phyloP scores from a whole-genome alignment of 2,888 invertebrate species.

The Drosophila trichaetosa region DNA sequence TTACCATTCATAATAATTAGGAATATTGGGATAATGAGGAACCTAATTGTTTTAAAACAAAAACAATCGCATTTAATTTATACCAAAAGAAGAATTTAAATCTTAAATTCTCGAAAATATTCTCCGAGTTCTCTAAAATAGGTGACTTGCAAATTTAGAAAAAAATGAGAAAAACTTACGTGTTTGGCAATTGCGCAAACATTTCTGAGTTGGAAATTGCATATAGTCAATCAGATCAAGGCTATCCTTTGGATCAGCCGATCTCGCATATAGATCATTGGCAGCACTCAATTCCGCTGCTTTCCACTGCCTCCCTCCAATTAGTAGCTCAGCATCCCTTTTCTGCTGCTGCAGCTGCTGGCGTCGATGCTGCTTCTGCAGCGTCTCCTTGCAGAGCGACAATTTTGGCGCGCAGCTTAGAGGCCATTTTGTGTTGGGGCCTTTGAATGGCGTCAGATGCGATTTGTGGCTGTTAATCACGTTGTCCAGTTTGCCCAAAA shows the following conservation, averaged over 20 bases:
- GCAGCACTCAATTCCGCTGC: neutral
- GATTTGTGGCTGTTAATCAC: conserved; percentile 22
- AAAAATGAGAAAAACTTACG: conserved; percentile 20
- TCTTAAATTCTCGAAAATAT: neutral
- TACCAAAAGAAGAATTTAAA: neutral
- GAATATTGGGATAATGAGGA: neutral
- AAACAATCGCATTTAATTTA: neutral
- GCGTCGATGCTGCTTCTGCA: conserved; percentile 35
- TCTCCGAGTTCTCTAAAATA: neutral
- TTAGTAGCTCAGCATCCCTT: neutral
- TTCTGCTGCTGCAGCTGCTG: neutral
- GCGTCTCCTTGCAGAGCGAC: conserved; percentile 48
- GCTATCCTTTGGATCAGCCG: conserved; percentile 6
- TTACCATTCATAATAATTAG: no score
- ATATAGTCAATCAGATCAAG: conserved; percentile 43
- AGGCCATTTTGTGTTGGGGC: conserved; percentile 22
- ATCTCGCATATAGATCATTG: conserved; percentile 19
- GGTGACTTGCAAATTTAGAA: neutral
- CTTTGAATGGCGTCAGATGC: conserved; percentile 26
- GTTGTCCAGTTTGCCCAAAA: conserved; percentile 46
- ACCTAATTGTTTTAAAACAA: neutral
- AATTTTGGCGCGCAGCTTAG: conserved; percentile 43
- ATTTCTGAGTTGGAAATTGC: conserved; percentile 44
- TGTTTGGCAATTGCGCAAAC: conserved; percentile 38
- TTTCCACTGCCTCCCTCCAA: neutral